Conservation (phyloP, 2,113 vertebrate species). For the Electrona antarctica region DNA sequence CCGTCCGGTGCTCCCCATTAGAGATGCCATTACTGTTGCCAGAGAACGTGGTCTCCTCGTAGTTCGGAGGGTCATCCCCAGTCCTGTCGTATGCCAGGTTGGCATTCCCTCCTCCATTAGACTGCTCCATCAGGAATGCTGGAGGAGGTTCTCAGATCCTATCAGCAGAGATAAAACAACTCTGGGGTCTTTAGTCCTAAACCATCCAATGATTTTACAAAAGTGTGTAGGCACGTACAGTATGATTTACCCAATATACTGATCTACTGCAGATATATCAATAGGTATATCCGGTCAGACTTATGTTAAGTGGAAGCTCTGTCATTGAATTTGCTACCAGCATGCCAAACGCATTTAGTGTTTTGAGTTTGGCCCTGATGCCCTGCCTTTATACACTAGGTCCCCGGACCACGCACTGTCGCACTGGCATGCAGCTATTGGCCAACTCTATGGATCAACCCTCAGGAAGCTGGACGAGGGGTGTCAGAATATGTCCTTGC, state of each 20-base stretch:
- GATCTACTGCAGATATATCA: neutral
- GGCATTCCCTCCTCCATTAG: constrained; percentile 54
- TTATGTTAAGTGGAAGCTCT: neutral
- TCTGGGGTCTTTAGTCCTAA: constrained; percentile 24
- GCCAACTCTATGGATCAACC: constrained; percentile 66
- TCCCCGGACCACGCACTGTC: constrained; percentile 43
- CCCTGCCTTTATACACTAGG: constrained; percentile 69
- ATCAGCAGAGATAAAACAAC: constrained; percentile 27
- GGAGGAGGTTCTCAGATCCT: constrained; percentile 39
- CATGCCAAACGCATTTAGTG: constrained; percentile 16
- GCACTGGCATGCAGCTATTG: constrained; percentile 64
- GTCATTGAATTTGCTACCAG: constrained; percentile 4
- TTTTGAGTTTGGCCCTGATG: constrained; percentile 26
- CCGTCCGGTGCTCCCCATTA: constrained; percentile 77
- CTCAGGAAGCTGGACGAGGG: constrained; percentile 60
- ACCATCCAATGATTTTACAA: constrained; percentile 39
- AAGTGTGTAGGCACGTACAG: constrained; percentile 1
- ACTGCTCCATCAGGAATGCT: constrained; percentile 67
- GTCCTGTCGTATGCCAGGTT: constrained; percentile 69
- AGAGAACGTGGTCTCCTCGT: constrained; percentile 87
- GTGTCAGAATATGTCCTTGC: constrained; percentile 75
- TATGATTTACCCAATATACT: constrained; percentile 12
- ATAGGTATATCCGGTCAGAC: neutral
- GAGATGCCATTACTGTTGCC: constrained; percentile 74
- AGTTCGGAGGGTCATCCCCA: constrained; percentile 83